These are phyloP conservation scores for Microcebus lehilahytsara DNA, from an alignment of 2,113 vertebrate genomes.

Conservation along the genomic window DNA sequence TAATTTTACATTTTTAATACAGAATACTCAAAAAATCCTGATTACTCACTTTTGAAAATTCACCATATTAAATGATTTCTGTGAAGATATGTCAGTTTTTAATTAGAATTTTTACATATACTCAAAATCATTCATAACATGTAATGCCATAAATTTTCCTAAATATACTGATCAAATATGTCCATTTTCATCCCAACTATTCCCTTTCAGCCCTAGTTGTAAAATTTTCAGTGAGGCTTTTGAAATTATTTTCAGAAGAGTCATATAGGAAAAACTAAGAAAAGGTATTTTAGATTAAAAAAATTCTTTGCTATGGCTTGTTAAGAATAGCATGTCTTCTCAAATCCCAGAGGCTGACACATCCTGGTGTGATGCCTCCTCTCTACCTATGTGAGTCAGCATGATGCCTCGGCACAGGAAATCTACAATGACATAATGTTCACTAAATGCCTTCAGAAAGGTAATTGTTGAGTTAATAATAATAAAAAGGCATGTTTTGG, in stretches of 20 bases:
- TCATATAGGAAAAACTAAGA: neutral
- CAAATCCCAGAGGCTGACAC: neutral
- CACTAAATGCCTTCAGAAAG: neutral
- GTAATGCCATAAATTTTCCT: neutral
- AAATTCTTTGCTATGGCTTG: neutral
- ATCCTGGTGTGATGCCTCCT: neutral
- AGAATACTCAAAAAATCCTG: neutral
- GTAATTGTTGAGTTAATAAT: neutral
- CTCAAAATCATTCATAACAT: neutral
- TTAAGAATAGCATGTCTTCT: neutral
- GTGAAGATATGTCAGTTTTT: neutral
- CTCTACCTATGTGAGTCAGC: neutral
- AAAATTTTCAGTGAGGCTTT: neutral
- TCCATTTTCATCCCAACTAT: neutral
- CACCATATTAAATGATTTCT: neutral
- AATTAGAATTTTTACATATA: neutral
- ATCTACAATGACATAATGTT: neutral
- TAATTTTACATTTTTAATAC: neutral
- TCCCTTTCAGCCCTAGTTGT: neutral
- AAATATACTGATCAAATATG: neutral
- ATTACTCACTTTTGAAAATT: neutral
- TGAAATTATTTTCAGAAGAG: conserved; percentile 24
- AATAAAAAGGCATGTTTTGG: neutral
- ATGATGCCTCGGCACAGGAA: neutral
- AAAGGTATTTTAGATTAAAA: neutral